Evolutionary conservation across 1,140 invertebrate genomes (phyloP), one percentile per base, ranked within the genome.

Genomic region (Sinella curviseta): DNA sequence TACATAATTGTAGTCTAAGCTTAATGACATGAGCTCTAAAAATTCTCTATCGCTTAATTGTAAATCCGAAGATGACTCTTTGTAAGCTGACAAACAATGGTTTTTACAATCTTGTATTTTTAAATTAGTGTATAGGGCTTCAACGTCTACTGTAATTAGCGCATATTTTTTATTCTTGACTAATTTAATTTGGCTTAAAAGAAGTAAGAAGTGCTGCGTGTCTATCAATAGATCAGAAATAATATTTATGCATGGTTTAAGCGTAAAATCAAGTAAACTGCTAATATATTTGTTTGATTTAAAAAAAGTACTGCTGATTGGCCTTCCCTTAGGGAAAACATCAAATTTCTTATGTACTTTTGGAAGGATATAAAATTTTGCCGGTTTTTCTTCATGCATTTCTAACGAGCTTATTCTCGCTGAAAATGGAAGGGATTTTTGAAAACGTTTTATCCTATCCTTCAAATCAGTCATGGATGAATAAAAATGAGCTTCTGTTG

Each of bases 261-360:
- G 28, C 20, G 24, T 20, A 26, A 39, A 39, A 48, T 75, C 74
- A 4, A 75, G 24, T n/a, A 75, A n/a, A 31, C 31, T 36, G 14
- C 34, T 31, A 3, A 26, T n/a, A 36, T 4, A 36, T 75, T 75
- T 75, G 28, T 75, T 75, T 3, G 39, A 8, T 48, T 36, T 75
- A 12, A n/a, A 12, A 48, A 36, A 75, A 8, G 74, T 75, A 28
- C 12, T n/a, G 34, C 34, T 39, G 14, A 75, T 75, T 17, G 74
- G 74, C 14, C 74, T 3, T 75, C 74, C 74, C 26, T 48, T 54
- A 4, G 74, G 74, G 24, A 75, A 75, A 3, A 75, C 2, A 16
- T 75, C 74, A 75, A 31, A 75, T 8, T 3, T 2, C 39, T 75
- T 75, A 48, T 75, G 74, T 28, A 75, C 31, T 75, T 75, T 75